Evolutionary conservation across 2,888 invertebrate genomes (phyloP).

Genomic region (Zaprionus lineosus): DNA sequence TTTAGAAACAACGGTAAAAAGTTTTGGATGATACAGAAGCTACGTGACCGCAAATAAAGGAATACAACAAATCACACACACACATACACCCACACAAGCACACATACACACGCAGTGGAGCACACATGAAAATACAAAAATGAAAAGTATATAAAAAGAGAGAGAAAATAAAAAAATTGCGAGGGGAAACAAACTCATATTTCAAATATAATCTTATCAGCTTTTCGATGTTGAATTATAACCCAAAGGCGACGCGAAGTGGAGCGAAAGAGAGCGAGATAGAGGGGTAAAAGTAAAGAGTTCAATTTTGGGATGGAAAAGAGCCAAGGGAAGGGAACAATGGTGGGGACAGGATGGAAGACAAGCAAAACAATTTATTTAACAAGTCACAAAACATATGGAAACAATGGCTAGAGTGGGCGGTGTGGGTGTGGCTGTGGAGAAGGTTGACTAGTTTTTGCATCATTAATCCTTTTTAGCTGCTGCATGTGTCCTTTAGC

Average conservation of each 20-base stretch:
- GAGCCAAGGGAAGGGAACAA: background rate
- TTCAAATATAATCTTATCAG: conserved; percentile 69
- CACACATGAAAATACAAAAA: conserved; percentile 6
- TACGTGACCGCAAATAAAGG: conserved; percentile 56
- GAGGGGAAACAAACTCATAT: conserved; percentile 58
- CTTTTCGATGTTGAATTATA: conserved; percentile 69
- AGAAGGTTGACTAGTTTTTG: conserved; percentile 21
- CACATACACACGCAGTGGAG: conserved; percentile 20
- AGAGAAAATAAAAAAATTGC: conserved; percentile 1
- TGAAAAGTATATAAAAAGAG: background rate
- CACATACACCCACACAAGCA: conserved; percentile 5
- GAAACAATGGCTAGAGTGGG: background rate
- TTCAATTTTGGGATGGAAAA: too few relatives aligned
- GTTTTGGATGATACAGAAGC: conserved; percentile 25
- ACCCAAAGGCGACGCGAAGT: conserved; percentile 25
- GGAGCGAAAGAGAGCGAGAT: background rate
- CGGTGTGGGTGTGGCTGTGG: background rate
- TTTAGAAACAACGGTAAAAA: background rate
- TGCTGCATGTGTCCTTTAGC: conserved; percentile 35
- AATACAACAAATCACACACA: conserved; percentile 35
- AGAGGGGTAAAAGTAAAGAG: background rate
- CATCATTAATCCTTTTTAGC: conserved; percentile 57
- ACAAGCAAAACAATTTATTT: conserved; percentile 54
- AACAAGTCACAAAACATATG: conserved; percentile 17
- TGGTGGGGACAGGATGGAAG: background rate